Evolutionary conservation across 2,797 vertebrate genomes (phyloP).

Genomic region (Cossypha dichroa): DNA sequence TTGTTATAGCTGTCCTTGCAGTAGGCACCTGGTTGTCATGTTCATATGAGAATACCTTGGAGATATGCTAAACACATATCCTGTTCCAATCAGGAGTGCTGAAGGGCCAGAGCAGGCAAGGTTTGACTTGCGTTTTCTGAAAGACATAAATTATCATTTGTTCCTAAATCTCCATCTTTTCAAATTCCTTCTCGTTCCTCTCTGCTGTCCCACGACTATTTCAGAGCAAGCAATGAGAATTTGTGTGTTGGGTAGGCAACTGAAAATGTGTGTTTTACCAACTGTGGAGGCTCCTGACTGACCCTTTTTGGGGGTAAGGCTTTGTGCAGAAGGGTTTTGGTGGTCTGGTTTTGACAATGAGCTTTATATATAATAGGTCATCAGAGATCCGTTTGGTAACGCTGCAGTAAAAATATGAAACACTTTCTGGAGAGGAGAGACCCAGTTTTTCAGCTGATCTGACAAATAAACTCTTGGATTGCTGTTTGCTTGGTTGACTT

Average conservation of each 20-base stretch:
- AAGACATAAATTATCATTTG: constrained; percentile 57
- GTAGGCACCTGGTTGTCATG: constrained; percentile 56
- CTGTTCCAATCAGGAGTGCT: constrained; percentile 42
- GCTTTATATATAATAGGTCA: neutral
- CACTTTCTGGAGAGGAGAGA: neutral
- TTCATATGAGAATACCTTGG: constrained; percentile 56
- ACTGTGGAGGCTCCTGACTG: neutral
- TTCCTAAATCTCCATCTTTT: constrained; percentile 11
- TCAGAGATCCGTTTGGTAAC: neutral
- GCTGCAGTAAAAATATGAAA: neutral
- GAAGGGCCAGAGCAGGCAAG: constrained; percentile 54
- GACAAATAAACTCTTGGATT: neutral
- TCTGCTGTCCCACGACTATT: neutral
- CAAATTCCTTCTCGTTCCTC: constrained; percentile 33
- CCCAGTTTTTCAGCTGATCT: neutral
- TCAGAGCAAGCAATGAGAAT: neutral
- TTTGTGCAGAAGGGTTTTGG: neutral
- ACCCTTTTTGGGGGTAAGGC: neutral
- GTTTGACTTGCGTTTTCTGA: constrained; percentile 59
- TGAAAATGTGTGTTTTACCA: neutral
- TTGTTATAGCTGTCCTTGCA: constrained; percentile 63
- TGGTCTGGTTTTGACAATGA: neutral
- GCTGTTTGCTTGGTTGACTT: neutral
- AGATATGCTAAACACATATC: constrained; percentile 56
- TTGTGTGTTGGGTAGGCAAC: neutral